These are phyloP conservation scores for Zootoca vivipara DNA, from an alignment of 2,113 vertebrate species.

Conservation along the genomic window DNA sequence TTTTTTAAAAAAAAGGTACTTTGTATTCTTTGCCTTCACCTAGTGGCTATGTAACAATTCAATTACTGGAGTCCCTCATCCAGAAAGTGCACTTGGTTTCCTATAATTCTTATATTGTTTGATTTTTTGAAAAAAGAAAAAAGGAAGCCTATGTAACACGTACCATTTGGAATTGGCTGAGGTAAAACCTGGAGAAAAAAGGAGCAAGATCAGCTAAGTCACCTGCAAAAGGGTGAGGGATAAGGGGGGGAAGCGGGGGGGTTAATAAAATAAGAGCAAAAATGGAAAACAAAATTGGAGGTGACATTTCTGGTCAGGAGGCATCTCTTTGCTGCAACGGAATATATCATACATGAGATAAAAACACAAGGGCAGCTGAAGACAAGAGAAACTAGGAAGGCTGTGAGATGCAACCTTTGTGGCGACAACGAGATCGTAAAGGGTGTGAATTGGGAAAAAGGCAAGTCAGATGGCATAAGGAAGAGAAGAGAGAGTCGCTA, in stretches of 20 bases:
- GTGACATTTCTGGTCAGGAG: conserved; percentile 38
- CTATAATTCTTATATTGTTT: conserved; percentile 43
- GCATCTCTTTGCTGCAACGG: conserved; percentile 13
- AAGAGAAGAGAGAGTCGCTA: background rate
- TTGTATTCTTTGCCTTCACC: conserved; percentile 49
- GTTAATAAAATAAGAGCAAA: conserved; percentile 54
- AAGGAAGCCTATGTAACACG: conserved; percentile 37
- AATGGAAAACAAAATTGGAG: conserved; percentile 48
- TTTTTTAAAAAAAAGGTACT: conserved; percentile 34
- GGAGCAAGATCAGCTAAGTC: conserved; percentile 19
- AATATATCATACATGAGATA: background rate
- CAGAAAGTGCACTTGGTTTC: conserved; percentile 58
- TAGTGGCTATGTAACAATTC: conserved; percentile 59
- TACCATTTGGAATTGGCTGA: conserved; percentile 48
- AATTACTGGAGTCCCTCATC: conserved; percentile 64
- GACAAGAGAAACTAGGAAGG: conserved; percentile 32
- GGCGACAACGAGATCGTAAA: conserved; percentile 10
- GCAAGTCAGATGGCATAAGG: conserved; percentile 12
- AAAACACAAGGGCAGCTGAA: conserved; percentile 13
- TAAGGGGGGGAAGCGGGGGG: background rate
- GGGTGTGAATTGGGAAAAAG: background rate
- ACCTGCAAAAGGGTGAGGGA: conserved; percentile 24
- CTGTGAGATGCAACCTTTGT: conserved; percentile 30
- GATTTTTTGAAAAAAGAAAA: conserved; percentile 29
- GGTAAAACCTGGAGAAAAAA: conserved; percentile 57